phyloP scores from a whole-genome alignment of 2,888 invertebrate species.

The Orthonychiurus folsomi region DNA sequence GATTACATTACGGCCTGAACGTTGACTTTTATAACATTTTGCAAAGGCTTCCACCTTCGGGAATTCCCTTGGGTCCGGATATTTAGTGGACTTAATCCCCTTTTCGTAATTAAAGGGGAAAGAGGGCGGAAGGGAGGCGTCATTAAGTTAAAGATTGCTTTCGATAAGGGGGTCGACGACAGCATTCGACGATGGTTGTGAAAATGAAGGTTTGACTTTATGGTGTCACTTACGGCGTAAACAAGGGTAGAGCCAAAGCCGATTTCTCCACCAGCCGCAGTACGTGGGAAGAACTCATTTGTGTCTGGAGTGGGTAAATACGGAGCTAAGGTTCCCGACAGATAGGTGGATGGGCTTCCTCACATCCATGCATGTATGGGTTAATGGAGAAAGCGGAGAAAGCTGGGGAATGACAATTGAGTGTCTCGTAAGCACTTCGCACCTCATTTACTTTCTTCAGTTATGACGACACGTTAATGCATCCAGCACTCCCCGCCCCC shows the following conservation, averaged over 20 bases:
- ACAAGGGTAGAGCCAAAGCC: not conserved
- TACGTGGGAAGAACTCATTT: not conserved
- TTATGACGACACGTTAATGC: slow-evolving; percentile 24
- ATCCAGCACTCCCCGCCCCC: not conserved
- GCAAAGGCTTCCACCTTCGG: not conserved
- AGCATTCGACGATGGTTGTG: no score
- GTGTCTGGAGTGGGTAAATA: not conserved
- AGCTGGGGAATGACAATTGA: slow-evolving; percentile 1
- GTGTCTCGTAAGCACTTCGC: slow-evolving; percentile 24
- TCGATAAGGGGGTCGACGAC: slow-evolving; percentile 3
- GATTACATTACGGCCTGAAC: not conserved
- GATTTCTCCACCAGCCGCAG: not conserved
- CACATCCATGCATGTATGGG: not conserved
- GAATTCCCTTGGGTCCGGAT: no score
- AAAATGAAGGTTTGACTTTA: not conserved
- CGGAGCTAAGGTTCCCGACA: not conserved
- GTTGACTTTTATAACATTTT: not conserved
- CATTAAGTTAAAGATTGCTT: not conserved
- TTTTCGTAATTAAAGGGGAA: slow-evolving; percentile 23
- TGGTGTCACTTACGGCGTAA: not conserved
- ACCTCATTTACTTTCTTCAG: slow-evolving; percentile 32
- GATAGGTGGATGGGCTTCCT: no score
- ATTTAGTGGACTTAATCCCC: slow-evolving; percentile 15
- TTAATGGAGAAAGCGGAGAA: slow-evolving; percentile 1
- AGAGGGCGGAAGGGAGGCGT: not conserved